These are phyloP conservation scores for Tachina fera DNA, from an alignment of 2,888 invertebrate genomes.

Conservation along the genomic window DNA sequence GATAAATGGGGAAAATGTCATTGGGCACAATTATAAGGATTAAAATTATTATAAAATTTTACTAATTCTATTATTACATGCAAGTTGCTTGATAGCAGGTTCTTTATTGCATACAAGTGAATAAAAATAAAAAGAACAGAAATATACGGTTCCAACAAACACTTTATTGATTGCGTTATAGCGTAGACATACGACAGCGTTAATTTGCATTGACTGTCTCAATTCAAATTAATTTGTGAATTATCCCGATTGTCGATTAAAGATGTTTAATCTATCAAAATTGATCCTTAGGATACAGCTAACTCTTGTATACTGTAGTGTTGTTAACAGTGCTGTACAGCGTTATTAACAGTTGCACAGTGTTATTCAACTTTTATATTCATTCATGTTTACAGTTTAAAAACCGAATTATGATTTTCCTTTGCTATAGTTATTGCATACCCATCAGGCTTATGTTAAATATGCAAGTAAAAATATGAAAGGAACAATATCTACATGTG, in stretches of 20 bases:
- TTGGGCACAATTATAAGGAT: slow-evolving; percentile 16
- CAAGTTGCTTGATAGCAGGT: neutral
- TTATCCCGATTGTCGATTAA: no score
- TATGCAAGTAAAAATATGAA: neutral
- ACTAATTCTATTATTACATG: neutral
- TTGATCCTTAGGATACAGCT: no score
- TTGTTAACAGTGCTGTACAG: no score
- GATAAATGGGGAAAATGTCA: slow-evolving; percentile 48
- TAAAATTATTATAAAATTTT: neutral
- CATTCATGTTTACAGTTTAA: neutral
- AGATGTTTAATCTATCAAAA: no score
- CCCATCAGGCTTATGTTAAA: neutral
- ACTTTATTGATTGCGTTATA: neutral
- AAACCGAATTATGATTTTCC: neutral
- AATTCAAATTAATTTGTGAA: no score
- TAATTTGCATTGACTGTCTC: no score
- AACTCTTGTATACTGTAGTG: no score
- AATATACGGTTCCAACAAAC: neutral
- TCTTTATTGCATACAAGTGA: neutral
- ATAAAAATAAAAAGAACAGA: neutral
- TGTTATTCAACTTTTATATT: no score
- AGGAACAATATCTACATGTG: neutral
- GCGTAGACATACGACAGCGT: no score
- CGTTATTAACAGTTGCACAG: no score
- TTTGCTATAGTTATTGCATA: neutral